These are phyloP conservation scores for Bellardia pandia DNA, from an alignment of 2,888 invertebrate genomes.

Conservation along the genomic window DNA sequence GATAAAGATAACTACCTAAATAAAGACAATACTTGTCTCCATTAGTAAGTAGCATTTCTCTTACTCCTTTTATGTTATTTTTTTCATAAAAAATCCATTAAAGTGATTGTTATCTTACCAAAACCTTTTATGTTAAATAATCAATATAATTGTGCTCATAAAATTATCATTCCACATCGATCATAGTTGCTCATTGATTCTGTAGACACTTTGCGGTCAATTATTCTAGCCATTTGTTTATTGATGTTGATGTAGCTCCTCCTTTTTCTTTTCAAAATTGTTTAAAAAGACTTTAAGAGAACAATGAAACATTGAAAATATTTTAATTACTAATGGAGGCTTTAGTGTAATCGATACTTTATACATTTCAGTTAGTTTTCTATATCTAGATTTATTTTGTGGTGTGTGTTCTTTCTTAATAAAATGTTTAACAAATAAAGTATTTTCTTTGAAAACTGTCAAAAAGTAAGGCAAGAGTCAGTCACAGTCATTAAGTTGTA, in stretches of 20 bases:
- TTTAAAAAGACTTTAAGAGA: constrained; percentile 8
- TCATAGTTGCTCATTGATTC: constrained; percentile 59
- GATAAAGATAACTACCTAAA: not conserved
- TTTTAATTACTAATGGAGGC: constrained; percentile 63
- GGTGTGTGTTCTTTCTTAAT: not conserved
- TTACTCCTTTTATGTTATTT: not conserved
- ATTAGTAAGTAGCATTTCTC: not conserved
- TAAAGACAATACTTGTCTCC: constrained; percentile 11
- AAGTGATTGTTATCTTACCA: constrained; percentile 33
- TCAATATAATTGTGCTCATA: constrained; percentile 21
- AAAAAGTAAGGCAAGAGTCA: constrained; percentile 37
- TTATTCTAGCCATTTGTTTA: constrained; percentile 51
- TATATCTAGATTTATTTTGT: not conserved
- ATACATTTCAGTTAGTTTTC: not conserved
- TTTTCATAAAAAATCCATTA: not conserved
- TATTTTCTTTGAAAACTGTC: constrained; percentile 14
- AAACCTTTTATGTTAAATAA: constrained; percentile 17
- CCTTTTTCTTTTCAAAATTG: not conserved
- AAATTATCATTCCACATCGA: constrained; percentile 56
- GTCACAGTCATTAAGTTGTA: constrained; percentile 5
- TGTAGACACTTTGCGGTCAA: constrained; percentile 67
- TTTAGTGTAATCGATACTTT: constrained; percentile 63
- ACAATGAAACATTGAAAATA: constrained; percentile 53
- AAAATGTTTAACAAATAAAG: not conserved
- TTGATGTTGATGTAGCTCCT: constrained; percentile 29